A percentile compares a stretch with the other conserved stretches of the same genome.
phyloP scores from a whole-genome alignment of 2,888 invertebrate species.

The Amphimallon solstitiale region DNA sequence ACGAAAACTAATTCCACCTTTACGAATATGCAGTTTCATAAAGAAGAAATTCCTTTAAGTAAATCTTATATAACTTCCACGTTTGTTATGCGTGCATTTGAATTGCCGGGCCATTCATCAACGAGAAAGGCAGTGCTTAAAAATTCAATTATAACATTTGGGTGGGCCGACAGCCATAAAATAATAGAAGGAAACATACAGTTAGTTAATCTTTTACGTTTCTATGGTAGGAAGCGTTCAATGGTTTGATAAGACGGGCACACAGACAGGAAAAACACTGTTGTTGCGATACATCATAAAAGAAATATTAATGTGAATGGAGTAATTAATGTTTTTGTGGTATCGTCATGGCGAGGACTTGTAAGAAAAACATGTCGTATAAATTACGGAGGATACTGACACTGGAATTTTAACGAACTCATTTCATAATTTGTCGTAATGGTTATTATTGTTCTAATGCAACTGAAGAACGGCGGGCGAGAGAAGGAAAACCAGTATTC shows the following conservation, averaged over 20 bases:
- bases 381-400: constrained; percentile 56
- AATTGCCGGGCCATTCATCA: constrained; percentile 21
- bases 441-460: constrained; percentile 57
- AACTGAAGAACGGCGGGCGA: no score
- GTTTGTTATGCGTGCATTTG: constrained; percentile 9
- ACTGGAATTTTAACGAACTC: constrained; percentile 59
- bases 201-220: constrained; percentile 28
- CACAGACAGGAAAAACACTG: background rate
- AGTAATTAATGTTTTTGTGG: constrained; percentile 50
- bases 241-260: constrained; percentile 8
- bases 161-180: constrained; percentile 30
- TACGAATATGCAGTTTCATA: constrained; percentile 11
- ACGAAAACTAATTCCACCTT: constrained; percentile 19
- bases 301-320: constrained; percentile 44
- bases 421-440: constrained; percentile 60
- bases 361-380: constrained; percentile 51
- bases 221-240: constrained; percentile 21
- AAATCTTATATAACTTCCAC: constrained; percentile 29
- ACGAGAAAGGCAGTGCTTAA: constrained; percentile 16
- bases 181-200: constrained; percentile 34
- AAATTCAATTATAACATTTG: constrained; percentile 34
- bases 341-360: constrained; percentile 45
- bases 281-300: constrained; percentile 38
- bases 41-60: constrained; percentile 19
- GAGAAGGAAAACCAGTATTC: background rate